These are phyloP conservation scores for Electrophaes corylata DNA, from an alignment of 2,888 invertebrate species.

Conservation along the genomic window DNA sequence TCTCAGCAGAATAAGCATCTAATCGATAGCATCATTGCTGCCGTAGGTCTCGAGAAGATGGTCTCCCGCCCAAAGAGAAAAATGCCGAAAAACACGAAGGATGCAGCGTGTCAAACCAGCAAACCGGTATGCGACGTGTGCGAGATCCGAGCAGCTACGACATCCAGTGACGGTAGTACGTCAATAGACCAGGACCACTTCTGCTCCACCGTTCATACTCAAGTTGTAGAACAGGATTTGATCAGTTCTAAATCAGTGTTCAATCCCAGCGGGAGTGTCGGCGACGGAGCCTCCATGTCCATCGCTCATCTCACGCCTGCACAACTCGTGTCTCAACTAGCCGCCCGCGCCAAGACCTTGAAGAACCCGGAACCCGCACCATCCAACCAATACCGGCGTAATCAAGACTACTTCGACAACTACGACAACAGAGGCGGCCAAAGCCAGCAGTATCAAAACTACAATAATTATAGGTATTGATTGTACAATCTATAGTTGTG, in stretches of 20 bases:
- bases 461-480: constrained; percentile 50
- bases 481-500: constrained; percentile 6
- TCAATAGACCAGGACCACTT: constrained; percentile 61
- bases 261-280: constrained; percentile 65
- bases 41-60: constrained; percentile 63
- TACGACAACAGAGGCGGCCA: constrained; percentile 55
- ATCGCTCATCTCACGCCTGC: constrained; percentile 78
- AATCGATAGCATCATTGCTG: constrained; percentile 66
- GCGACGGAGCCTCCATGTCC: constrained; percentile 67
- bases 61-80: constrained; percentile 64
- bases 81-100: constrained; percentile 57
- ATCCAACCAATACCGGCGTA: constrained; percentile 53
- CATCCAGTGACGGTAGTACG: constrained; percentile 50
- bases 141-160: constrained; percentile 66
- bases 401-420: constrained; percentile 50
- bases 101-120: constrained; percentile 70
- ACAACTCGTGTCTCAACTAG: constrained; percentile 75
- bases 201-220: constrained; percentile 66
- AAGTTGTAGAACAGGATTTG: constrained; percentile 74
- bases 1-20: constrained; percentile 69
- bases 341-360: constrained; percentile 75
- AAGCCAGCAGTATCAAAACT: constrained; percentile 56
- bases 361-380: constrained; percentile 58
- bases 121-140: constrained; percentile 72
- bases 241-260: constrained; percentile 70